These are phyloP conservation scores for Trypoxylus dichotomus DNA, from an alignment of 1,140 invertebrate genomes.

Conservation along the genomic window DNA sequence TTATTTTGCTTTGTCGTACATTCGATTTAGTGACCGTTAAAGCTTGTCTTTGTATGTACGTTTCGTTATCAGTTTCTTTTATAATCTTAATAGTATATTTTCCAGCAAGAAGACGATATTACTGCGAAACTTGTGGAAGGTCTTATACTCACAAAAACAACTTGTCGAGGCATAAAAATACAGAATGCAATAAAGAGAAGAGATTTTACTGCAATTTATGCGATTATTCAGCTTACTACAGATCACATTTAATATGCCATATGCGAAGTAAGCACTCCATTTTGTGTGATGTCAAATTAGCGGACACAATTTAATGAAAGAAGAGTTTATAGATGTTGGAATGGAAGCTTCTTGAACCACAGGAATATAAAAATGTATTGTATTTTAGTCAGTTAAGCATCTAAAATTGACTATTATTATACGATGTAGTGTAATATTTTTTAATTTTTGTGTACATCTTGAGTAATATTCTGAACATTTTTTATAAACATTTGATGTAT, in stretches of 20 bases:
- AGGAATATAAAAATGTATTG: no score
- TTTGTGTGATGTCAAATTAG: neutral
- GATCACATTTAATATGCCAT: conserved; percentile 6
- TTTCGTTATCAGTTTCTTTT: neutral
- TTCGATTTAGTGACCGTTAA: no score
- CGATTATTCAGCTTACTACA: conserved; percentile 18
- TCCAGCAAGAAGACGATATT: neutral
- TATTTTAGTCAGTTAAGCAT: no score
- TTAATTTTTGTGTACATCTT: no score
- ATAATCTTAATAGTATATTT: neutral
- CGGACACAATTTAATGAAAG: neutral
- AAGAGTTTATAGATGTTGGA: neutral
- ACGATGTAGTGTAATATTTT: no score
- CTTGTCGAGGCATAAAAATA: conserved; percentile 54
- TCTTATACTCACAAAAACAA: conserved; percentile 48
- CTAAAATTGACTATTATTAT: no score
- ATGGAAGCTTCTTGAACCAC: neutral
- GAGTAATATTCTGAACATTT: no score
- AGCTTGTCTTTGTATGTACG: neutral
- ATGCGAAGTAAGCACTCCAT: conserved; percentile 9
- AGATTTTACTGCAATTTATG: conserved; percentile 20
- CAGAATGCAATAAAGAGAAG: conserved; percentile 44
- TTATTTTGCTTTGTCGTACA: no score
- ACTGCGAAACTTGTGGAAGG: conserved; percentile 51
- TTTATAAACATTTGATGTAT: no score